Base-by-base conservation (phyloP, 2,113 vertebrate genomes). In the Grus americana region DNA sequence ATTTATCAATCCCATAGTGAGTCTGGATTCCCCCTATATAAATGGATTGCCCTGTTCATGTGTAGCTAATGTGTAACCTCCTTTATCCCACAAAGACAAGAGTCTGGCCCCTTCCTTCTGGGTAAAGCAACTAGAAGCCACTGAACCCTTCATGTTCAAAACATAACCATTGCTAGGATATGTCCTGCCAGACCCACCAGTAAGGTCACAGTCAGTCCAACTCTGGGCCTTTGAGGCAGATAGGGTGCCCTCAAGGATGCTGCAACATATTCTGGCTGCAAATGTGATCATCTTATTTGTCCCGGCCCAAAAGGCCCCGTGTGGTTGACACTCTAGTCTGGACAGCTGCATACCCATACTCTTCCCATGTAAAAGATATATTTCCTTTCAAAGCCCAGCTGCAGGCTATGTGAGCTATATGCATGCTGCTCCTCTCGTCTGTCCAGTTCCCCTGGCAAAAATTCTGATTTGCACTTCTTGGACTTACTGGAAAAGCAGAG, bases 1-100 rank as follows among this genome's bases (percentile, higher is more conserved):
- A 92, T 97, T 97, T 93, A 88, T 97, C 91, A 97, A 59, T 76
- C 63, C 67, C n/a, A 44, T 3, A 76, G 86, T 85, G 12, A 91
- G 70, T 26, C 54, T 66, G 67, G 66, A 90, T 86, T 70, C 42
- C 63, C 49, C 80, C 36, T 61, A 12, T 59, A 95, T 21, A 85
- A 89, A 84, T 85, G 73, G 66, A 70, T 91, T 16, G 1, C 49
- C 11, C 29, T 63, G 34, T 67, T 92, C 79, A 73, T 76, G 58
- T 23, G 44, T n/a, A 95, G 88, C 68, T 81, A 57, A 74, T 67
- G 36, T 61, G 44, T 24, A 82, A 87, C 26, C 80, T 92, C 62
- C 29, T 62, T 79, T 83, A 94, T 55, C 46, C 23, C 46, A 82
- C 46, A 62, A 75, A 74, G 76, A 42, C 23, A 46, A 81, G 34